Conservation (phyloP, 2,113 vertebrate genomes). For the Nymphicus hollandicus region DNA sequence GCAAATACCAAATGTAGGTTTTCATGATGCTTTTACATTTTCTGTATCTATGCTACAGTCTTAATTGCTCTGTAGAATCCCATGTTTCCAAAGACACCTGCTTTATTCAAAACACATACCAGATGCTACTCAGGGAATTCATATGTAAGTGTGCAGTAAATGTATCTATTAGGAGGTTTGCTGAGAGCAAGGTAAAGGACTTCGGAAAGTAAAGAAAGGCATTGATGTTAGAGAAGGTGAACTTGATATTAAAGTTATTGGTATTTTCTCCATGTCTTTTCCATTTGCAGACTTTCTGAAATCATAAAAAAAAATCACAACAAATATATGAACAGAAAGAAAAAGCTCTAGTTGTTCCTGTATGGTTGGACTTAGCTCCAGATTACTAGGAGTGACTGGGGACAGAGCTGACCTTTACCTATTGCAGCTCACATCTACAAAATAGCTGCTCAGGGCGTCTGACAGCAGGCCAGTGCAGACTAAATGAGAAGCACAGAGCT, state of each 20-base stretch:
- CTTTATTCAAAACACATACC: background rate
- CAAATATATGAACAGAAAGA: background rate
- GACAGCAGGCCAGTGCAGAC: fast-evolving
- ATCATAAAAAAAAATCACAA: background rate
- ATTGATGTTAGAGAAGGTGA: background rate
- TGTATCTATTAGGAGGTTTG: background rate
- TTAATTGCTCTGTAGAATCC: background rate
- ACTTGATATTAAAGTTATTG: background rate
- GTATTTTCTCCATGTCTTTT: background rate
- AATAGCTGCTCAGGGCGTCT: background rate
- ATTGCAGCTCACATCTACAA: background rate
- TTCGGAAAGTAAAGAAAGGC: background rate
- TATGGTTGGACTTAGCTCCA: background rate
- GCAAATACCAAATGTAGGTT: background rate
- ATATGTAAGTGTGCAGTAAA: background rate
- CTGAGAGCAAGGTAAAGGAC: background rate
- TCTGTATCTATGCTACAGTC: background rate
- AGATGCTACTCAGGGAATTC: background rate
- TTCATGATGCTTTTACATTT: background rate
- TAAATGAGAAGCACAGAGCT: background rate
- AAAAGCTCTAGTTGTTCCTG: background rate
- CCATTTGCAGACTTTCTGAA: background rate
- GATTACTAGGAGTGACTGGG: background rate
- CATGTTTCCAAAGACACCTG: background rate
- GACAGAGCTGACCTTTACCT: background rate